Conservation (phyloP, 2,888 invertebrate genomes). For the Cosmorhoe ocellata region DNA sequence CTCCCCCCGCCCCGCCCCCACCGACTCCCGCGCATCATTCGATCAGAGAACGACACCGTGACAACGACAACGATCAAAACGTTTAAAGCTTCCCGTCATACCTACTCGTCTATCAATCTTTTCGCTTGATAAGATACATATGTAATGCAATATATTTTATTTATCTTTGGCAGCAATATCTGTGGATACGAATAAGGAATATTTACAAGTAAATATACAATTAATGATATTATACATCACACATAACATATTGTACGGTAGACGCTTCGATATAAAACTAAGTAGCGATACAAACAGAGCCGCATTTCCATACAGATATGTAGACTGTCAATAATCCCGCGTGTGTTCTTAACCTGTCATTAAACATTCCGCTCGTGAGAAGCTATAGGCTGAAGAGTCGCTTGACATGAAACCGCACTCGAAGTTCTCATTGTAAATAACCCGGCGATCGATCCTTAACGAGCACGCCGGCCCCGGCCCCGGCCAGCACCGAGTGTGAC, state of each 20-base stretch:
- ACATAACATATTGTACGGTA: constrained; percentile 62
- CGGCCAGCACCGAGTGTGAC: constrained; percentile 46
- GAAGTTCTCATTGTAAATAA: constrained; percentile 52
- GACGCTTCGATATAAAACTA: constrained; percentile 54
- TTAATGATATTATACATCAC: constrained; percentile 54
- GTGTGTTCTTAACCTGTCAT: constrained; percentile 34
- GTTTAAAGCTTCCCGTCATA: constrained; percentile 22
- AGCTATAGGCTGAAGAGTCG: constrained; percentile 34
- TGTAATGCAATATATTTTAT: constrained; percentile 65
- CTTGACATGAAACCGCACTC: constrained; percentile 40
- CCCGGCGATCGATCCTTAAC: constrained; percentile 45
- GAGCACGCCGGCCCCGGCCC: constrained; percentile 33
- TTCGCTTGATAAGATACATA: constrained; percentile 57
- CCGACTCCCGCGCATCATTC: neutral
- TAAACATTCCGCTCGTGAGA: constrained; percentile 30
- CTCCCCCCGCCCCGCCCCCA: neutral
- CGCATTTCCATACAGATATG: constrained; percentile 30
- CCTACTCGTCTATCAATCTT: constrained; percentile 39
- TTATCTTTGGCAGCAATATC: constrained; percentile 72
- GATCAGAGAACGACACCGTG: constrained; percentile 4
- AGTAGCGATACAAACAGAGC: constrained; percentile 27
- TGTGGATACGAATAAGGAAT: constrained; percentile 70
- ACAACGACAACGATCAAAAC: constrained; percentile 6
- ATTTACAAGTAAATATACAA: constrained; percentile 70
- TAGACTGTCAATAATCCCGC: constrained; percentile 33